Base-by-base conservation (phyloP, 2,888 invertebrate genomes). In the Sarcophaga variegata region DNA sequence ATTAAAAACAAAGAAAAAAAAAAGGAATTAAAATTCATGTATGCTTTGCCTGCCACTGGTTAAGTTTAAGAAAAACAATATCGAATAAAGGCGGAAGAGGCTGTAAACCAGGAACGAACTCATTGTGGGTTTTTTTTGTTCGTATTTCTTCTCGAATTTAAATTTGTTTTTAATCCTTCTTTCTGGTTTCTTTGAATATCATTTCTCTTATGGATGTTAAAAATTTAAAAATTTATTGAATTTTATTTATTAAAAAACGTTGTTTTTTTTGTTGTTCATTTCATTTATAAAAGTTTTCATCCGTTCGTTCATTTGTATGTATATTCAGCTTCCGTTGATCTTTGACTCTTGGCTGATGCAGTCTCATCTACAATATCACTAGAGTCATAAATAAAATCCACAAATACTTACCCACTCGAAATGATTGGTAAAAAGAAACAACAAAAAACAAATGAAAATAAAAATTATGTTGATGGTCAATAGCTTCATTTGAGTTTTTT, bases 241-340 rank as follows among this genome's bases (percentile, higher is more conserved):
- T 54, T 54, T 54, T 54, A 54, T 54, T 54, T 54, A 37, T 54
- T 54, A 14, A 54, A 54, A 49, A 14, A 14, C 17, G 17, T 14
- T 54, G 14, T 54, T 54, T 54, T 54, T 1, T 17, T 54, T 54
- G 4, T 49, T 49, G 11, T 54, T 3, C 54, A 14, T 17, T 54
- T 54, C 54, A 54, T 54, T 54, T 54, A 54, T 14, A 14, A 54
- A 14, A 12, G 54, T 54, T 54, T 12, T 54, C 11, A 20, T 75
- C 59, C 49, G 47, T 66, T 27, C 60, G 37, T 64, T 60, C 75
- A 66, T 70, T 80, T 37, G 8, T 37, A 8, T 70, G 70, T 70
- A 76, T 85, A 67, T 81, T 71, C 81, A 76, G 84, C 84, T 85
- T 85, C 84, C 76, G 84, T 85, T 85, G 84, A 81, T 81, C 76